phyloP scores from a whole-genome alignment of 2,888 invertebrate species.

The Parthenolecanium corni region DNA sequence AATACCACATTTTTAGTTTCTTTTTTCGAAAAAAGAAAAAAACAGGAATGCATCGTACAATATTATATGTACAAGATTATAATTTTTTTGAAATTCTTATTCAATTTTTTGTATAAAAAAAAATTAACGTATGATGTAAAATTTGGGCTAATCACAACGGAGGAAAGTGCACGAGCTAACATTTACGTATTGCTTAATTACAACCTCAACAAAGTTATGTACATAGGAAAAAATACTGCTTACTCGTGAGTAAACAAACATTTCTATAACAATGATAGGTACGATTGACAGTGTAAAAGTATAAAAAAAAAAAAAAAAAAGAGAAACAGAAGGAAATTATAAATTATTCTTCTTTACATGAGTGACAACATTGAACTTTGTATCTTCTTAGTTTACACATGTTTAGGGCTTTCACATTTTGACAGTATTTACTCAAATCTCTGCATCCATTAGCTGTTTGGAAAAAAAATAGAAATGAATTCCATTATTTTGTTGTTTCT shows the following conservation, averaged over 20 bases:
- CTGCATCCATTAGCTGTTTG: conserved; percentile 56
- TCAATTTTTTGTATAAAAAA: no score
- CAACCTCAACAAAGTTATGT: no score
- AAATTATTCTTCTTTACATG: conserved; percentile 45
- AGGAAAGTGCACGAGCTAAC: no score
- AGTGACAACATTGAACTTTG: conserved; percentile 75
- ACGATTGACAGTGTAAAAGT: not conserved
- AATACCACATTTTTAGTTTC: no score
- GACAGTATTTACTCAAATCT: conserved; percentile 73
- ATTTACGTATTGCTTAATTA: no score
- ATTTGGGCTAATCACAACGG: no score
- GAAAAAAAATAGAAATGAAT: not conserved
- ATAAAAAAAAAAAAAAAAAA: conserved; percentile 6
- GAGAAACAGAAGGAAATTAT: not conserved
- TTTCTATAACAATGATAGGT: not conserved
- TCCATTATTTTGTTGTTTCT: conserved; percentile 1
- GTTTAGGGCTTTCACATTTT: conserved; percentile 75
- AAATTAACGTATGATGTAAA: no score
- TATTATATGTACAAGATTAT: no score
- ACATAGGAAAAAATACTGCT: no score
- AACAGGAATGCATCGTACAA: no score
- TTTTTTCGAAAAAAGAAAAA: no score
- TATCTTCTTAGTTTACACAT: conserved; percentile 75
- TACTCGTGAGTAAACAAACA: not conserved
- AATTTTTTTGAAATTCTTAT: no score